Conservation (phyloP, 2,888 invertebrate genomes). For the Flexamia atlantica region DNA sequence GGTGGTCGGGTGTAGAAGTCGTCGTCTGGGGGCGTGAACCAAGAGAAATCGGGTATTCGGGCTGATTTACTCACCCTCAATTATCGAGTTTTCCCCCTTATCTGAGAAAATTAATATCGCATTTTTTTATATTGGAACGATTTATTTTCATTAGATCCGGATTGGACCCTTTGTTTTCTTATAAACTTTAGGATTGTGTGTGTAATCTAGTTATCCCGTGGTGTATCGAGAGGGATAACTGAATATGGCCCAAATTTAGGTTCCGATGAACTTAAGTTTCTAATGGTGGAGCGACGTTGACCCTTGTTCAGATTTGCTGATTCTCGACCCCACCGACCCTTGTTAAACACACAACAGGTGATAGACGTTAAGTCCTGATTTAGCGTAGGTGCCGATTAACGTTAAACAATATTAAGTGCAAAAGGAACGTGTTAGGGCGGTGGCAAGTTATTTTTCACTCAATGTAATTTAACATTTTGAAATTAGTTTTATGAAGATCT, state of each 20-base stretch:
- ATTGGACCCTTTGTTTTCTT: no score
- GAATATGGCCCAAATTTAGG: background rate
- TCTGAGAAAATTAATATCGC: slow-evolving; percentile 19
- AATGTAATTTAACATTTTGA: no score
- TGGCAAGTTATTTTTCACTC: no score
- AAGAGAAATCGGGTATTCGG: background rate
- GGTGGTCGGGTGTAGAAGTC: background rate
- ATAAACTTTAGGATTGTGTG: background rate
- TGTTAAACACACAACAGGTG: background rate
- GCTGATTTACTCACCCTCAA: background rate
- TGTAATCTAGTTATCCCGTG: background rate
- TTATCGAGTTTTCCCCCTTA: slow-evolving; percentile 11
- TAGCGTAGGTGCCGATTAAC: background rate
- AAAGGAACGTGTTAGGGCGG: no score
- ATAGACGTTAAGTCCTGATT: background rate
- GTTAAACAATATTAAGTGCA: no score
- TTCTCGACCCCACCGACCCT: background rate
- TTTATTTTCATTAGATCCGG: background rate
- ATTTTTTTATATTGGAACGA: background rate
- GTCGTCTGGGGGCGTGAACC: background rate
- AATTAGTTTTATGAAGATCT: no score
- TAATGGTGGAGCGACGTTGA: background rate
- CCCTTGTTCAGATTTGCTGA: slow-evolving; percentile 5
- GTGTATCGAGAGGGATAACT: background rate
- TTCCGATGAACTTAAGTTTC: background rate